A percentile compares a stretch with the other conserved stretches of the same genome.
Conservation (phyloP, 2,113 vertebrate species). For the Daphoenositta chrysoptera region DNA sequence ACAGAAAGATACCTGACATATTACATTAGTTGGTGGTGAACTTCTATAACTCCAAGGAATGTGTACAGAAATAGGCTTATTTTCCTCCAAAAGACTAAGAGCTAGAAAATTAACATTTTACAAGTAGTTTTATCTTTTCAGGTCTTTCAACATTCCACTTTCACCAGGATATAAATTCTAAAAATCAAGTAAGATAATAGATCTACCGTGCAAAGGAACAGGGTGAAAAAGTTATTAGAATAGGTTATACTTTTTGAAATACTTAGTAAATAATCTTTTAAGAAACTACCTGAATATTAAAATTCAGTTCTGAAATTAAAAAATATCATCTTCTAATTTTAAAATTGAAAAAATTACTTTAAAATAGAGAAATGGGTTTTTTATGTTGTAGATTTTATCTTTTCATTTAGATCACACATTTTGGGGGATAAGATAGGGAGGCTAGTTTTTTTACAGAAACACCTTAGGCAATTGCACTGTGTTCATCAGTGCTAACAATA, state of each 20-base stretch:
- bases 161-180: background rate
- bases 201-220: background rate
- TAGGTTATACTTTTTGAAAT: background rate
- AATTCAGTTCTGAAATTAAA: background rate
- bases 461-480: background rate
- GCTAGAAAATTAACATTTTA: background rate
- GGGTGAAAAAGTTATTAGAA: background rate
- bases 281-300: background rate
- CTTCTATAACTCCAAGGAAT: background rate
- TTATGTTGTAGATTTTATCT: background rate
- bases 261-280: background rate
- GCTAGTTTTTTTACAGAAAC: background rate
- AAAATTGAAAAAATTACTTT: background rate
- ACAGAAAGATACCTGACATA: background rate
- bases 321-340: background rate
- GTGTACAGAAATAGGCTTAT: background rate
- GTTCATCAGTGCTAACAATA: background rate
- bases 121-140: background rate
- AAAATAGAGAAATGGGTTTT: background rate
- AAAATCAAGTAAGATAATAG: background rate
- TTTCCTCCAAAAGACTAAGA: background rate
- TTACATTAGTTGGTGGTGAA: background rate
- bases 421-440: fast-evolving
- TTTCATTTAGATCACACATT: background rate
- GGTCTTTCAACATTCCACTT: background rate